These are phyloP conservation scores for Ciconia nigra DNA, from an alignment of 2,797 vertebrate genomes.

Conservation along the genomic window DNA sequence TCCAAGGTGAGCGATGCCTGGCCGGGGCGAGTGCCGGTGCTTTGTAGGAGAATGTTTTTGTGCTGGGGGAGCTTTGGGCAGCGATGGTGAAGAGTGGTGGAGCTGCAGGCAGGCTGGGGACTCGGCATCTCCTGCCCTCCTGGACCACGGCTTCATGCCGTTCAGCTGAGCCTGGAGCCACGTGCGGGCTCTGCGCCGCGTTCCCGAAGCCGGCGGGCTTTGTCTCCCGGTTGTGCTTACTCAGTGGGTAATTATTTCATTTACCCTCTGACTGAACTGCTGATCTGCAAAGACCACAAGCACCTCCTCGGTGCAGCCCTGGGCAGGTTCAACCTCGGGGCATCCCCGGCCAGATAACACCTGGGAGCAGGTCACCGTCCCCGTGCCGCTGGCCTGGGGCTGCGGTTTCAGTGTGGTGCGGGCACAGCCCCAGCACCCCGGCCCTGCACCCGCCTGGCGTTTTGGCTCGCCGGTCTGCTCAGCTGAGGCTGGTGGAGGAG, in stretches of 20 bases:
- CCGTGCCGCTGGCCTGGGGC: background rate
- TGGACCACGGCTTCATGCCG: accelerated
- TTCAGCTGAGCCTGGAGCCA: background rate
- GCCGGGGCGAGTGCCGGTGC: accelerated
- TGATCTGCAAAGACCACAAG: background rate
- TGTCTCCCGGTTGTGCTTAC: background rate
- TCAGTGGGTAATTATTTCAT: background rate
- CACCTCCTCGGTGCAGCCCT: background rate
- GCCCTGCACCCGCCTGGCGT: background rate
- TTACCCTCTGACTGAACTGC: background rate
- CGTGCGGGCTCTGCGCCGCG: accelerated
- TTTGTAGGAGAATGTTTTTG: background rate
- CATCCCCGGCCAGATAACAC: background rate
- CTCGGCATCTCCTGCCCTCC: background rate
- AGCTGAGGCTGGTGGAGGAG: background rate
- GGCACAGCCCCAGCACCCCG: accelerated
- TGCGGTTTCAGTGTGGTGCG: background rate
- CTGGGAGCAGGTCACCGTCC: background rate
- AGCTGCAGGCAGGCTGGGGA: background rate
- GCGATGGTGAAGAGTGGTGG: background rate
- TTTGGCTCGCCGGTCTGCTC: background rate
- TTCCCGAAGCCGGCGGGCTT: background rate
- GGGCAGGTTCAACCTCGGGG: background rate
- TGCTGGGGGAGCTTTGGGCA: background rate
- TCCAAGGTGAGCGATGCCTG: constrained; percentile 83